Evolutionary conservation across 2,113 vertebrate genomes (phyloP), one percentile per base, ranked within the genome.

Genomic region (Aix galericulata): DNA sequence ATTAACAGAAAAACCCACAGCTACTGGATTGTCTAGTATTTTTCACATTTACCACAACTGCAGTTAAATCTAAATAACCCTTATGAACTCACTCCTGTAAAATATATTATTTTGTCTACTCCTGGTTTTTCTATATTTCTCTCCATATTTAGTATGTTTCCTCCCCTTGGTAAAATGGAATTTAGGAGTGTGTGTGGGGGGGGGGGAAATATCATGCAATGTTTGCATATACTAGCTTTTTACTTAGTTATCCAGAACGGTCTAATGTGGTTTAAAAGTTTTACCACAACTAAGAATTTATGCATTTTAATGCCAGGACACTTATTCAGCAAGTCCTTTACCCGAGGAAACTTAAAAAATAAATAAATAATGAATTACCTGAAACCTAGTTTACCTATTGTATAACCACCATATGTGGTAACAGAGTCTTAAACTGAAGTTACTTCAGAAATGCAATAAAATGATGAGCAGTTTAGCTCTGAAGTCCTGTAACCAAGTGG

Each of bases 141-240:
- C 82, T 46, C 38, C 42, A 8, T 27, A 55, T 71, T 87, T 59
- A 89, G 13, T 29, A 23, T 1, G 1, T 27, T 66, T 58, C 56
- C 78, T 56, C 17, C 40, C 66, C 48, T 67, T 23, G 11, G 11
- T 7, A 88, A 87, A 13, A 36, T 23, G 9, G 32, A 80, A 85
- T 20, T 63, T 11, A 36, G 2, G 0, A 27, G 14, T 20, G 46
- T n/a, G n/a, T n/a, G n/a, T n/a, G 46, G 58, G 0, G 6, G 46
- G 46, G 46, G 46, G 5, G 10, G 26, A 20, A 10, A 59, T 46
- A 3, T 0, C 0, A 86, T 4, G 4, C 5, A 46, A 34, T 4
- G 2, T 63, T 89, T 91, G 63, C 25, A 58, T 21, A 4, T 10
- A 73, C 27, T 27, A 58, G 18, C 25, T 88, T 71, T 59, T 60